A percentile compares a stretch with the other conserved stretches of the same genome.
These are phyloP conservation scores for Ctenomys sociabilis DNA, from an alignment of 2,113 vertebrate genomes.

Conservation along the genomic window DNA sequence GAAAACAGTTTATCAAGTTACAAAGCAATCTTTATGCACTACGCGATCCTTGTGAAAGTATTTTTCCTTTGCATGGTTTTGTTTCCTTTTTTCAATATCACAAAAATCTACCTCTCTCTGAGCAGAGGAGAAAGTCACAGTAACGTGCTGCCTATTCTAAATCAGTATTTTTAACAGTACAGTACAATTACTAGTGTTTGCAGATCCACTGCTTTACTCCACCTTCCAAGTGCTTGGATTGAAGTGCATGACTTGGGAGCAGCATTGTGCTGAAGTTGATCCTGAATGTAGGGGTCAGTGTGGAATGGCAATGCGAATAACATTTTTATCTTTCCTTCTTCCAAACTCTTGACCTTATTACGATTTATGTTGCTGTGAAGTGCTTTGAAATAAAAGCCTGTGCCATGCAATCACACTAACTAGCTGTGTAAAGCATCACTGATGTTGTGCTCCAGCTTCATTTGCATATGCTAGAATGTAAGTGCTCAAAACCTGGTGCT, in stretches of 20 bases:
- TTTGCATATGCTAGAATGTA: neutral
- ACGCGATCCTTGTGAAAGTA: neutral
- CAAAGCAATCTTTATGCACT: neutral
- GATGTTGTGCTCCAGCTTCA: neutral
- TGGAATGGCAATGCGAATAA: neutral
- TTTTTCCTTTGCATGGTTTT: neutral
- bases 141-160: neutral
- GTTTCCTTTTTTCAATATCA: neutral
- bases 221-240: neutral
- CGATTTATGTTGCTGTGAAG: neutral
- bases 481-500: neutral
- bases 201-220: neutral
- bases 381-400: neutral
- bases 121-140: neutral
- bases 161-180: neutral
- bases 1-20: conserved; percentile 29
- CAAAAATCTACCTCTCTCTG: neutral
- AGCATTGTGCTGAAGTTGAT: neutral
- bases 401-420: neutral
- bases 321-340: neutral
- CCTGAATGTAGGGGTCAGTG: neutral
- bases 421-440: neutral
- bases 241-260: neutral
- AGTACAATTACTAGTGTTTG: neutral
- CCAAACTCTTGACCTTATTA: neutral